Percentiles rank a stretch among this genome's conserved stretches.
Conservation (phyloP, 2,888 invertebrate genomes). For the Empis livida region DNA sequence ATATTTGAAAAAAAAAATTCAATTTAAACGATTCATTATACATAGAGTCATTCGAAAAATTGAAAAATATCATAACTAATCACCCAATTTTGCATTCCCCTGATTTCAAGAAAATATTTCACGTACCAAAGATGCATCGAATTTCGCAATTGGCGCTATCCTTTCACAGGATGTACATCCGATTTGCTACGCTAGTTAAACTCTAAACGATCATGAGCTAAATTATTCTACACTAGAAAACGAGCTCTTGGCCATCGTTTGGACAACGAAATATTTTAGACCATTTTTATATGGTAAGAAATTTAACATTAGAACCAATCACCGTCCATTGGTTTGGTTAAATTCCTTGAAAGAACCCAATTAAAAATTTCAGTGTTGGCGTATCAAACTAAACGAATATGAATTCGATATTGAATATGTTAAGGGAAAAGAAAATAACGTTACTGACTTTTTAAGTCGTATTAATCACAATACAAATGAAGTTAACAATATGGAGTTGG, state of each 20-base stretch:
- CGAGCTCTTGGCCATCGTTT: constrained; percentile 22
- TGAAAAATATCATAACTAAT: constrained; percentile 6
- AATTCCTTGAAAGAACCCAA: constrained; percentile 27
- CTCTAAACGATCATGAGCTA: constrained; percentile 13
- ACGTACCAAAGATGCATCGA: not conserved
- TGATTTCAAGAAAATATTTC: constrained; percentile 3
- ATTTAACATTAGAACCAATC: constrained; percentile 29
- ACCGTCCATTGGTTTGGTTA: constrained; percentile 26
- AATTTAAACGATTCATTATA: constrained; percentile 13
- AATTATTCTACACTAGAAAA: constrained; percentile 23
- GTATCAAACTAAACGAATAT: constrained; percentile 21
- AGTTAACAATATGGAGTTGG: not conserved
- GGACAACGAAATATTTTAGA: constrained; percentile 24
- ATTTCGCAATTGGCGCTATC: not conserved
- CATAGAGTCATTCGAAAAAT: constrained; percentile 6
- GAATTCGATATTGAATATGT: constrained; percentile 12
- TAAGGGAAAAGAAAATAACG: not conserved
- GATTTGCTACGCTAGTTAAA: constrained; percentile 13
- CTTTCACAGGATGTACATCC: constrained; percentile 3
- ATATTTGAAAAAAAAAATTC: constrained; percentile 2
- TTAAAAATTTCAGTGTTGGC: constrained; percentile 26
- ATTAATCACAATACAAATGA: not conserved
- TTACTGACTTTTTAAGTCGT: not conserved
- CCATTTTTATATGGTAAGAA: constrained; percentile 25
- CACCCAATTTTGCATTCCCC: constrained; percentile 5